These are phyloP conservation scores for Peromyscus attwateri DNA, from an alignment of 2,797 vertebrate species.

Conservation along the genomic window DNA sequence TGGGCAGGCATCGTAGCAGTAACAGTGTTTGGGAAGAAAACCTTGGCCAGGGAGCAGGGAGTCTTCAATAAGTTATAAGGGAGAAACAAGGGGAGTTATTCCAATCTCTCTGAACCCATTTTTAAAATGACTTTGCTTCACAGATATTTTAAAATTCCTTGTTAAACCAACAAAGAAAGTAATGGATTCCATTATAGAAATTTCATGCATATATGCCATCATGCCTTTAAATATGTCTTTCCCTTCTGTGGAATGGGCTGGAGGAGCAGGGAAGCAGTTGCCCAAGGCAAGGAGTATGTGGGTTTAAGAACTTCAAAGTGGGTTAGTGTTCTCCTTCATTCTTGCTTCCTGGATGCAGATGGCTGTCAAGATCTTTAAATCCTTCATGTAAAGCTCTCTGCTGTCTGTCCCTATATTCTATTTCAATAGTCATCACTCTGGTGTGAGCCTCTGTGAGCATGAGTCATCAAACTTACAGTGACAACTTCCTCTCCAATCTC, in stretches of 20 bases:
- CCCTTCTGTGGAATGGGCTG: neutral
- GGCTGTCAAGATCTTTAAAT: slow-evolving; percentile 23
- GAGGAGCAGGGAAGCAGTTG: neutral
- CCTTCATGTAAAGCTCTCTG: neutral
- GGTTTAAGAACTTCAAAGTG: neutral
- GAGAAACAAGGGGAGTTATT: neutral
- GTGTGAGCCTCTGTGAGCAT: neutral
- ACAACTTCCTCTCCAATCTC: neutral
- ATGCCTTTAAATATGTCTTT: neutral
- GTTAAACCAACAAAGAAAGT: neutral
- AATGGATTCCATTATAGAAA: neutral
- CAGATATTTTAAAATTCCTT: neutral
- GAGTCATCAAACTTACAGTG: slow-evolving; percentile 2
- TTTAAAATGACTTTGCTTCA: neutral
- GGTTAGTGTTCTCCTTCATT: neutral
- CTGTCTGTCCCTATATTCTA: neutral
- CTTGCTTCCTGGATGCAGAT: neutral
- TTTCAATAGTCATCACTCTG: neutral
- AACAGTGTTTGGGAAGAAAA: no score
- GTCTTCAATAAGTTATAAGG: neutral
- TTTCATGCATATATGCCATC: neutral
- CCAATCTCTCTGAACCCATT: neutral
- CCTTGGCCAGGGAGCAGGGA: no score
- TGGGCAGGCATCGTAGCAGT: fast-evolving
- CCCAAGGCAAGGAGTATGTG: neutral